Base-by-base conservation (phyloP, 2,888 invertebrate species). In the Tetrapedia diversipes region DNA sequence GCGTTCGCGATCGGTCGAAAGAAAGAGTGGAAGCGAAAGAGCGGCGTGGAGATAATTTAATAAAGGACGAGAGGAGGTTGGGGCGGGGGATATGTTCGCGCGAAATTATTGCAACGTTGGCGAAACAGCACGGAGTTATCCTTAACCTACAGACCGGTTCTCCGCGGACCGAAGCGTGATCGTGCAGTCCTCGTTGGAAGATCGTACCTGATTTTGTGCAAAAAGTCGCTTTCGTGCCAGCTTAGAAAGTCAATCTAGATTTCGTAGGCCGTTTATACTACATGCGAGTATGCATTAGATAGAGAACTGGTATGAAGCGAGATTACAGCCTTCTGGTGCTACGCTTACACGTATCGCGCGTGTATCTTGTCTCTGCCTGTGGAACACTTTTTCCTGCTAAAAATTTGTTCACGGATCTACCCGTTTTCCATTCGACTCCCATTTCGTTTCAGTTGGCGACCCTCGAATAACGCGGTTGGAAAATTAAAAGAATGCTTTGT, bases 121-220 rank as follows among this genome's bases (percentile, higher is more conserved):
- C 78, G 75, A 69, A 68, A 83, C 74, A 76, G 70, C 75, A 74
- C 72, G 61, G 64, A 67, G 86, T 89, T n/a, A 88, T 89, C 88
- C 86, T 88, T 91, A 90, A 90, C 90, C 90, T 88, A 90, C 88
- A 90, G 91, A 91, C 90, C 89, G 87, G 90, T 87, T 89, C 83
- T 80, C n/a, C n/a, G 69, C 80, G 81, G 79, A n/a, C 69, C 79
- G 81, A 86, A 89, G 86, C 79, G 80, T 82, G 86, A 86, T 82
- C 80, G 77, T 56, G 70, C 76, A 61, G 60, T 65, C 66, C 77
- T 70, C 81, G 79, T 77, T 70, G 84, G n/a, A 85, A 73, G 81
- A 85, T 84, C 78, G 77, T 85, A 79, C 69, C 76, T 67, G 80
- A 83, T 80, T 83, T 80, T 80, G 54, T 60, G 78, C 49, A 73